phyloP scores from a whole-genome alignment of 2,888 invertebrate species.

The Leptura quadrifasciata region DNA sequence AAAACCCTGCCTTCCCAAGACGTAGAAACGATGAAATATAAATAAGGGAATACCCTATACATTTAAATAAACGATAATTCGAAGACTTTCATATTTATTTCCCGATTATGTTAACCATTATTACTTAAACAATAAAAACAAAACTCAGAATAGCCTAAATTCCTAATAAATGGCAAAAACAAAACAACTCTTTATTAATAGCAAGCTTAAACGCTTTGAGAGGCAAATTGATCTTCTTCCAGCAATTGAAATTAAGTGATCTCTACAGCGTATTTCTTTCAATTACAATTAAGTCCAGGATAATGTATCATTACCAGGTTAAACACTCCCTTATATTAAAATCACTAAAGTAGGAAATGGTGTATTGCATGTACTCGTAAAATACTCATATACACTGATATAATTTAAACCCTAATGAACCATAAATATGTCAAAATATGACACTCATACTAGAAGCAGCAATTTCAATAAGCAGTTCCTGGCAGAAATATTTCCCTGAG shows the following conservation, averaged over 20 bases:
- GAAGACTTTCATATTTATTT: too few species aligned
- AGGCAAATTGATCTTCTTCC: too few species aligned
- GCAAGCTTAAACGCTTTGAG: too few species aligned
- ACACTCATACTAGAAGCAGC: slow-evolving; percentile 37
- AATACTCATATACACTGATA: slow-evolving; percentile 17
- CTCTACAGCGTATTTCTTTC: background rate
- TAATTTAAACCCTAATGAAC: slow-evolving; percentile 43
- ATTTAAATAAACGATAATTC: too few species aligned
- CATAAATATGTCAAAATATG: slow-evolving; percentile 51
- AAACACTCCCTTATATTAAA: background rate
- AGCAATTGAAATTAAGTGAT: background rate
- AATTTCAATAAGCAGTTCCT: slow-evolving; percentile 34
- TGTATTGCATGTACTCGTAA: slow-evolving; percentile 18
- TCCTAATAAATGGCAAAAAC: too few species aligned
- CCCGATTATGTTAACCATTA: too few species aligned
- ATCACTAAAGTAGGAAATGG: slow-evolving; percentile 1
- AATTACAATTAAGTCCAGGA: background rate
- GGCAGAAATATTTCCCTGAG: slow-evolving; percentile 33
- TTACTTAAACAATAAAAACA: too few species aligned
- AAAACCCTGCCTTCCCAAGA: too few species aligned
- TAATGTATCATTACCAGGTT: background rate
- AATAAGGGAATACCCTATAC: too few species aligned
- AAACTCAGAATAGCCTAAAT: too few species aligned
- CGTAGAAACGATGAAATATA: too few species aligned
- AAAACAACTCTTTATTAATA: too few species aligned